Base-by-base conservation (phyloP, 1,140 invertebrate genomes). In the Drosophila sp. region DNA sequence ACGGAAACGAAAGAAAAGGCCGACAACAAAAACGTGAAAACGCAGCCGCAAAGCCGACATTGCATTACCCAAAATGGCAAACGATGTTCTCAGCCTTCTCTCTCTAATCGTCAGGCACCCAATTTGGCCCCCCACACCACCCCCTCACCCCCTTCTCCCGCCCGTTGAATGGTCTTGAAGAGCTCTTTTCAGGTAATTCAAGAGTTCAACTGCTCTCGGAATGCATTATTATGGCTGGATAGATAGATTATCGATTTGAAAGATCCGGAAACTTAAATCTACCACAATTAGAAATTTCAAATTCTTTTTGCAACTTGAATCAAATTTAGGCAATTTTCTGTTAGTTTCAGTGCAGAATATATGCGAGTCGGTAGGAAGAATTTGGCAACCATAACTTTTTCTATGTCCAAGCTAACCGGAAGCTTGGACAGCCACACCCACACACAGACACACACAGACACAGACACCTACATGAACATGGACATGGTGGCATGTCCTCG, bases 21-120 rank as follows among this genome's bases (percentile, higher is more conserved):
- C 5, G 35, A 40, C 25, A 44, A 72, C 61, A 56, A 58, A 38
- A 29, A 47, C 4, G 17, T 30, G 4, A 56, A 71, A 75, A 75
- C 63, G 66, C 66, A 80, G 79, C 79, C 82, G 70, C 82, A 86
- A 86, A 87, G 80, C 75, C 82, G 74, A 86, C 81, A 86, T 75
- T 85, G 82, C 81, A 84, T 81, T 78, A 74, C 66, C 70, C 50
- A 79, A 76, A 74, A 74, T 62, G 62, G 70, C 70, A 58, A 63
- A 47, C 44, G 54, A 61, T 40, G 57, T 44, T 50, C 44, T 50
- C 44, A 50, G 10, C 44, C 44, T 50, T 50, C 6, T 10, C 44
- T 50, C 44, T 50, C 44, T 50, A 50, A 50, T 50, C 25, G 44
- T 23, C 44, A 50, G 10, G 2, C 25, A 41, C 10, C 11, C 23